A percentile compares a stretch with the other conserved stretches of the same genome.
These are phyloP conservation scores for Sminthurinus aureus DNA, from an alignment of 2,888 invertebrate species.

Conservation along the genomic window DNA sequence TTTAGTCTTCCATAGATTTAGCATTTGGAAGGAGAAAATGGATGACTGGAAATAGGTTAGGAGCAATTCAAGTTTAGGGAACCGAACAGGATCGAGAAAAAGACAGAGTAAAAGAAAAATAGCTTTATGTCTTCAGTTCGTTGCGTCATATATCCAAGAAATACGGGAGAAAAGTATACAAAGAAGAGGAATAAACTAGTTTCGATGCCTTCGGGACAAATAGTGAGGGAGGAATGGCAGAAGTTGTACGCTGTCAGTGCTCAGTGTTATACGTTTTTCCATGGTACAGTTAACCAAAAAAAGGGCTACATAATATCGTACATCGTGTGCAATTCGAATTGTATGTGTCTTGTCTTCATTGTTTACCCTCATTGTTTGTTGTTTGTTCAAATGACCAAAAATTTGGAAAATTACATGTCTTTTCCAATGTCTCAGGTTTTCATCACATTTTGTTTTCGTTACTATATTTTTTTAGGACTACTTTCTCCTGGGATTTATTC, in stretches of 20 bases:
- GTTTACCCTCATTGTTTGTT: background rate
- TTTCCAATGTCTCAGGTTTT: background rate
- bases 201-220: background rate
- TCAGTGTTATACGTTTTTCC: background rate
- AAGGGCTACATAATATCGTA: background rate
- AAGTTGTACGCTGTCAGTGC: too few relatives aligned
- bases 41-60: background rate
- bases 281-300: too few relatives aligned
- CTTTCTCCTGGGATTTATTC: slow-evolving; percentile 56
- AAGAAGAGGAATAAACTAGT: background rate
- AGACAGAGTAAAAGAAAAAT: background rate
- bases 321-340: background rate
- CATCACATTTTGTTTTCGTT: background rate
- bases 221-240: background rate
- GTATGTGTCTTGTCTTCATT: background rate
- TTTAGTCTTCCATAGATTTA: too few relatives aligned
- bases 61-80: too few relatives aligned
- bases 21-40: background rate
- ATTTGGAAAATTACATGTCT: background rate
- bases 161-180: background rate
- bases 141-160: background rate
- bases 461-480: slow-evolving; percentile 43
- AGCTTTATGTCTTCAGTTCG: background rate
- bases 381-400: slow-evolving; percentile 2
- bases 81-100: too few relatives aligned